Base-by-base conservation (phyloP, 2,888 invertebrate genomes). In the Zootermopsis nevadensis region DNA sequence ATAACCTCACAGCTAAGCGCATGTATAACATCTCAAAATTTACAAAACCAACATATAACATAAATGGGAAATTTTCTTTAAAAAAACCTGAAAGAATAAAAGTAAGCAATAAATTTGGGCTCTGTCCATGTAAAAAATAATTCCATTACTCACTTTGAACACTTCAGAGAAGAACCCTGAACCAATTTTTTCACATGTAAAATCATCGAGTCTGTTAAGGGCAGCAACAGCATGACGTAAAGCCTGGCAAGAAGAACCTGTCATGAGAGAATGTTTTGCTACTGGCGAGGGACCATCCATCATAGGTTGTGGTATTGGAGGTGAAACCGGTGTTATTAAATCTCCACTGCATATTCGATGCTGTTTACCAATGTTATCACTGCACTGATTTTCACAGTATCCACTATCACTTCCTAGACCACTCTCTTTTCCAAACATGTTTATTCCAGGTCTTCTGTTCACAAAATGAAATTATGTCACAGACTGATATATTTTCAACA, bases 151-250 rank as follows among this genome's bases (percentile, higher is more conserved):
- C 91, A 98, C 99, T 96, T 98, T 98, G 91, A 96, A 98, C 85
- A 99, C 98, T 91, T 98, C 97, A 7, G 98, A 98, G 92, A 98
- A 99, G 91, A 99, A 99, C 86, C 99, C 99, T 80, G 95, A 93
- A 77, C 98, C 99, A 88, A 99, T 96, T 91, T 96, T 96, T 90
- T 98, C 98, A 89, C 95, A 93, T 86, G 94, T 92, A 90, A 99
- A 98, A 92, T 99, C 98, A 90, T 98, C 98, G 86, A 98, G 93
- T 74, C 98, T 94, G 89, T 97, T 96, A 82, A 99, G 92, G 72
- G 96, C 96, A 79, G 97, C 96, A 83, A 98, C 97, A 77, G 98
- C 98, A 87, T 97, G 96, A 88, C 95, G 93, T 81, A 98, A 91
- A 69, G 98, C 98, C 87, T 95, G 95, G 89, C 97, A 98, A 6